phyloP scores from a whole-genome alignment of 2,797 vertebrate genomes.

The Gephyroberyx darwinii region DNA sequence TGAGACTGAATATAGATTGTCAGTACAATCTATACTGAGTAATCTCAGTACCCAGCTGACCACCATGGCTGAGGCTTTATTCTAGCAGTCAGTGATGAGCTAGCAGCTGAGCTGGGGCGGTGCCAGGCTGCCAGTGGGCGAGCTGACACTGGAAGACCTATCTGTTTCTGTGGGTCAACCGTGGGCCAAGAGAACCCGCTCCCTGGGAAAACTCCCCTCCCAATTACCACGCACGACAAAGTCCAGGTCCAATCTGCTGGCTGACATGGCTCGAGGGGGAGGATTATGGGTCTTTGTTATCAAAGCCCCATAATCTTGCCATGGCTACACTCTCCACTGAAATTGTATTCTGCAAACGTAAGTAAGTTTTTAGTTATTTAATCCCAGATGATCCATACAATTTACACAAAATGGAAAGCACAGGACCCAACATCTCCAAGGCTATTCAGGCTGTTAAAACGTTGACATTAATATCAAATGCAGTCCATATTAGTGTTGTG shows the following conservation, averaged over 20 bases:
- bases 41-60: slow-evolving; percentile 31
- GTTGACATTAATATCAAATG: slow-evolving; percentile 45
- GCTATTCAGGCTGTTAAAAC: slow-evolving; percentile 37
- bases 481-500: slow-evolving; percentile 49
- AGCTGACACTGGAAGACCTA: slow-evolving; percentile 55
- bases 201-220: slow-evolving; percentile 30
- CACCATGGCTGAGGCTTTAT: slow-evolving; percentile 46
- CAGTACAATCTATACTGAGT: slow-evolving; percentile 29
- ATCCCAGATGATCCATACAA: slow-evolving; percentile 24
- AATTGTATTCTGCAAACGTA: slow-evolving; percentile 28
- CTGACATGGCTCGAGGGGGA: background rate
- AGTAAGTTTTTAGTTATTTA: slow-evolving; percentile 34
- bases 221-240: slow-evolving; percentile 19
- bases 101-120: slow-evolving; percentile 56
- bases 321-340: slow-evolving; percentile 12
- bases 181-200: slow-evolving; percentile 31
- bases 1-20: slow-evolving; percentile 1
- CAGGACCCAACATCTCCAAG: slow-evolving; percentile 8
- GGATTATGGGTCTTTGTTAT: slow-evolving; percentile 11
- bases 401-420: slow-evolving; percentile 20
- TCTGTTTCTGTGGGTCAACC: slow-evolving; percentile 48
- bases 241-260: slow-evolving; percentile 1
- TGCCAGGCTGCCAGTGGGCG: slow-evolving; percentile 52
- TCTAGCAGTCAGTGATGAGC: slow-evolving; percentile 31
- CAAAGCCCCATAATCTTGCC: slow-evolving; percentile 24